Evolutionary conservation across 2,888 invertebrate species (phyloP), one percentile per base, ranked within the genome.

Genomic region (Leptothorax acervorum): DNA sequence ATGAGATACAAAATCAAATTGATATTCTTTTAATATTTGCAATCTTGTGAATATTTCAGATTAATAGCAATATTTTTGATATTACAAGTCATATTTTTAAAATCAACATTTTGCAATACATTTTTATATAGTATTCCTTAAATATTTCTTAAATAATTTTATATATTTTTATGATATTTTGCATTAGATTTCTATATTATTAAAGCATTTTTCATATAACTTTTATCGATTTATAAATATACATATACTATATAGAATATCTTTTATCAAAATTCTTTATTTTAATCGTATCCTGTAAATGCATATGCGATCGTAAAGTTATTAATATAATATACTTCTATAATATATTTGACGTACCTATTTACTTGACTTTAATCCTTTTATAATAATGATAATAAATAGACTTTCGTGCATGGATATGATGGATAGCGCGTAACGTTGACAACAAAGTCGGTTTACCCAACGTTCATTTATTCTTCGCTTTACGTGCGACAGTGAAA

Each of bases 301-400:
- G 23, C 23, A 23, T 23, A 23, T 23, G 6, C 0, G 6, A 57
- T 23, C 28, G 35, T 23, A 23, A 39, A 3, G 39, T 28, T 18
- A 55, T 31, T 45, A 57, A 18, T 70, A 23, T 23, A 23, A 23
- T 23, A 23, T 23, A 23, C 45, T 57, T 48, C 18, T 79, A 35
- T 78, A 45, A 68, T 68, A 48, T 57, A 79, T 57, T 70, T 18
- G 6, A 18, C 5, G 23, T 9, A 23, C 23, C 23, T 23, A 78
- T 78, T 68, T 6, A 70, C 48, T 79, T 79, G 57, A 28, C 48
- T 70, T 8, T 23, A 78, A 23, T 5, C 35, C 12, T 62, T 39
- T 65, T 8, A 48, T 81, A 81, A 81, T 31, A 28, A 71, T 48
- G 48, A 18, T 79, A 51, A 68, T 68, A 45, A 45, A 45, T 5